Conservation (phyloP, 1,140 invertebrate genomes). For the Magallana ariakensis region DNA sequence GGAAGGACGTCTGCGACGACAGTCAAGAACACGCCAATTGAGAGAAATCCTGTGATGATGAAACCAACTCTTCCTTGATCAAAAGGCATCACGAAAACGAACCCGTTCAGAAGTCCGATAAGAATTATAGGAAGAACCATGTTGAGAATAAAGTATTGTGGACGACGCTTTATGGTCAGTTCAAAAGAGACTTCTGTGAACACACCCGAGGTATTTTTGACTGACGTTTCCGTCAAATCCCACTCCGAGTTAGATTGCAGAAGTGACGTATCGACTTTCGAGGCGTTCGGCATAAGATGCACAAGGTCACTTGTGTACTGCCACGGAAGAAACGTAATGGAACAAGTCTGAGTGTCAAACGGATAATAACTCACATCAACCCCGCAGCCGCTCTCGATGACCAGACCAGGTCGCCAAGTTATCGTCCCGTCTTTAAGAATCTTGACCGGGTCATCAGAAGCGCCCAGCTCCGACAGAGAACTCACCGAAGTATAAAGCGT, state of each 20-base stretch:
- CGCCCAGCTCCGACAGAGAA: conserved; percentile 40
- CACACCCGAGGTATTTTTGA: conserved; percentile 9
- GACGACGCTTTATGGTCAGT: conserved; percentile 39
- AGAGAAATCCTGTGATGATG: conserved; percentile 41
- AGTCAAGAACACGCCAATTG: conserved; percentile 27
- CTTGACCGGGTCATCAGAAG: conserved; percentile 26
- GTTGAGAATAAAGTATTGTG: conserved; percentile 42
- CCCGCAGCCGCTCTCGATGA: conserved; percentile 46
- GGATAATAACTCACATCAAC: conserved; percentile 50
- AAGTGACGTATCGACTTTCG: conserved; percentile 40
- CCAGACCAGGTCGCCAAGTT: conserved; percentile 41
- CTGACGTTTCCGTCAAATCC: conserved; percentile 35
- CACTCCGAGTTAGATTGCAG: conserved; percentile 16
- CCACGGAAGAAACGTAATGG: conserved; percentile 47
- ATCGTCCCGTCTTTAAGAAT: conserved; percentile 45
- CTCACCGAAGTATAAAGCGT: conserved; percentile 37
- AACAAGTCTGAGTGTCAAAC: conserved; percentile 50
- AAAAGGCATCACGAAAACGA: conserved; percentile 45
- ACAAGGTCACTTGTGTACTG: conserved; percentile 42
- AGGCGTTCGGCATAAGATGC: background rate
- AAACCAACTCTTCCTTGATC: conserved; percentile 49
- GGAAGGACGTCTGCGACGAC: conserved; percentile 41
- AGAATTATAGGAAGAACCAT: conserved; percentile 47
- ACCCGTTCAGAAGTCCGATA: conserved; percentile 21
- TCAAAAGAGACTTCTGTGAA: conserved; percentile 40